Base-by-base conservation (phyloP, 92 coral and sea anemone genomes). In the Scolanthus callimorphus region DNA sequence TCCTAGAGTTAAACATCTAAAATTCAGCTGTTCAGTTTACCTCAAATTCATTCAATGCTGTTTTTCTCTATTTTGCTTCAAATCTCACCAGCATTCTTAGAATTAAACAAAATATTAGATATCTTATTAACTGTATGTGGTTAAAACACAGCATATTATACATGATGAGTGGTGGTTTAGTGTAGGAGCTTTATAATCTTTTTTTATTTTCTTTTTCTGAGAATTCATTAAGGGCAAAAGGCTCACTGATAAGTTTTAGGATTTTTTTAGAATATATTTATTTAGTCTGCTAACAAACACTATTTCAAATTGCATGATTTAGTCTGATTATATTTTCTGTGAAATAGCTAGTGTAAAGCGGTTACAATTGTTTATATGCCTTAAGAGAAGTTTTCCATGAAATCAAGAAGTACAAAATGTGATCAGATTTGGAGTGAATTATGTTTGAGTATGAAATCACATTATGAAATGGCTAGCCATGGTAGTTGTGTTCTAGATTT, bases 271-370 rank as follows among this genome's bases (percentile, higher is more conserved):
- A 34, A 34, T 34, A 34, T 6, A 34, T 34, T 34, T 34, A 34
- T 34, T 34, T 52, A 23, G 58, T 52, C 25, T 52, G 20, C 20
- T n/a, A n/a, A n/a, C n/a, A n/a, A n/a, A n/a, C n/a, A n/a, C n/a
- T n/a, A n/a, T n/a, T n/a, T n/a, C n/a, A n/a, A n/a, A n/a, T n/a
- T n/a, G n/a, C n/a, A n/a, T n/a, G n/a, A n/a, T n/a, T n/a, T n/a
- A n/a, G n/a, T n/a, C n/a, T n/a, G n/a, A n/a, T n/a, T n/a, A n/a
- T n/a, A n/a, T n/a, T n/a, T n/a, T n/a, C n/a, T n/a, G n/a, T n/a
- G n/a, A n/a, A n/a, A n/a, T n/a, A n/a, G n/a, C n/a, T n/a, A n/a
- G n/a, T n/a, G n/a, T n/a, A n/a, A n/a, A n/a, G n/a, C n/a, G n/a
- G n/a, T n/a, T n/a, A n/a, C n/a, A n/a, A n/a, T n/a, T n/a, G n/a